These are phyloP conservation scores for Dryobota labecula DNA, from an alignment of 2,888 invertebrate species.

Conservation along the genomic window DNA sequence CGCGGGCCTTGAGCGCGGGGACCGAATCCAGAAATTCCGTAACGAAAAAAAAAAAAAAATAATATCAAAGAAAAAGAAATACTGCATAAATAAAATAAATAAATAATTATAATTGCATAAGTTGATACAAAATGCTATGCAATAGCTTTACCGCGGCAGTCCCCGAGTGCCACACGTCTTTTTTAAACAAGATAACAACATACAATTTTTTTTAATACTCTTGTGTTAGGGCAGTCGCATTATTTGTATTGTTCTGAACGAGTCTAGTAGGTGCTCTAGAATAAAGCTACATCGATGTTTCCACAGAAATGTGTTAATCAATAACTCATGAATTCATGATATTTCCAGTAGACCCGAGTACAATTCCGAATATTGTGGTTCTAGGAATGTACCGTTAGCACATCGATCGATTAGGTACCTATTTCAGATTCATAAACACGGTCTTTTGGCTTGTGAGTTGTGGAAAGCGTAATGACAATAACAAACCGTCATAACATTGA, in stretches of 20 bases:
- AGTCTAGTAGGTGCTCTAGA: not conserved
- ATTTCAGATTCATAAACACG: constrained; percentile 13
- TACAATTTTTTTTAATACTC: no score
- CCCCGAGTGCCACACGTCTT: no score
- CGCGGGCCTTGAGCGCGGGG: no score
- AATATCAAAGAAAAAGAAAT: no score
- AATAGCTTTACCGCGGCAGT: no score
- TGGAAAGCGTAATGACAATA: constrained; percentile 7
- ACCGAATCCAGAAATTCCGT: no score
- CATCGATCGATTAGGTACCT: not conserved
- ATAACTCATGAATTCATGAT: constrained; percentile 23
- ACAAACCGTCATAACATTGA: no score
- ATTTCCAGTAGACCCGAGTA: constrained; percentile 11
- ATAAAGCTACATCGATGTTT: constrained; percentile 21
- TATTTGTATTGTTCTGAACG: not conserved
- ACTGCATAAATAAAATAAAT: no score
- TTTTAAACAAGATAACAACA: no score
- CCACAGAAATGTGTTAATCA: constrained; percentile 10
- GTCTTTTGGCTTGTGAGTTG: not conserved
- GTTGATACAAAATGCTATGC: no score
- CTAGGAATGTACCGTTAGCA: not conserved
- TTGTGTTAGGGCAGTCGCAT: not conserved
- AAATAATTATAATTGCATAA: no score
- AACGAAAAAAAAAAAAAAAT: no score
- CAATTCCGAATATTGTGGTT: constrained; percentile 4